Evolutionary conservation across 1,140 invertebrate species (phyloP), one percentile per base, ranked within the genome.

Genomic region (Chrysoperla carnea): DNA sequence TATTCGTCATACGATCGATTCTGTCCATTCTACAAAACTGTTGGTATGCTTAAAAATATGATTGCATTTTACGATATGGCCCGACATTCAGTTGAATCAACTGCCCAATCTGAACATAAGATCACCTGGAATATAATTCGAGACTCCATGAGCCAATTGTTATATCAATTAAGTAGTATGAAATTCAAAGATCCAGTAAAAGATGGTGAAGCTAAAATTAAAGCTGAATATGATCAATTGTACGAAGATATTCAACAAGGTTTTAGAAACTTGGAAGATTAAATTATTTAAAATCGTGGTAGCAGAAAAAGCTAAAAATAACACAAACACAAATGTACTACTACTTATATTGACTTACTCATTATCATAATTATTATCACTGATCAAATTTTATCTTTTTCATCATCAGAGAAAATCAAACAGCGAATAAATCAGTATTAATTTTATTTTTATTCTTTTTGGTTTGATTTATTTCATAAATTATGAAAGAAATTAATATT

Each of bases 1-100:
- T 98, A 97, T 65, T 88, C 90, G 23, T 70, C 88, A 8, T 97
- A 98, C 67, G 93, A 97, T 72, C 76, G 94, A 48, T 98, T 93
- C 72, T 99, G 96, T 66, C 96, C 96, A 56, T 99, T 99, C 74
- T 99, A 99, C 73, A 99, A 99, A 72, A 98, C 94, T 23, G 88
- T 93, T 11, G 93, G 91, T 48, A 99, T 99, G 95, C 62, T 99
- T 57, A 81, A 77, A 59, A 99, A 99, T 69, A 98, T 99, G 71
- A 96, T 99, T 58, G 74, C 85, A 28, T 97, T 99, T 67, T 99
- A 97, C 60, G 95, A 99, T 61, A 81, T 97, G 81, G 81, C 95
- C 8, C 80, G 90, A 46, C 94, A 99, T 61, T 85, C 93, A 7
- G 93, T 99, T 4, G 94, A 99, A 69, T 82, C 86, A 39, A 99